Base-by-base conservation (phyloP, 2,113 vertebrate species). In the Hyperoodon ampullatus region DNA sequence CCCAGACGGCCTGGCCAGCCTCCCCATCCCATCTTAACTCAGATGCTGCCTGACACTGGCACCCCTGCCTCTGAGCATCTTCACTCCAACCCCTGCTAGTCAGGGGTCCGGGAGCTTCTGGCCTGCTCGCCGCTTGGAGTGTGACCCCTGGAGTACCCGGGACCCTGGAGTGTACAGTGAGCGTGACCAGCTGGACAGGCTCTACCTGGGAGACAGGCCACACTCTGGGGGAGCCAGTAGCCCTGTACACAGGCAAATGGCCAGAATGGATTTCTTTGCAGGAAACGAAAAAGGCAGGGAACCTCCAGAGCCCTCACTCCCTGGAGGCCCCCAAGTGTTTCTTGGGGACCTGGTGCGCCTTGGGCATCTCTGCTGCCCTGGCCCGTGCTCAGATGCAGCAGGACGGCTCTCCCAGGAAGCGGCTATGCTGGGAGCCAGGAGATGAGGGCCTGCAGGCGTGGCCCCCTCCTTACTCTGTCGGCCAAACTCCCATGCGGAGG, bases 401-500 rank as follows among this genome's bases (percentile, higher is more conserved):
- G 88, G 61, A 65, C 8, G 18, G 28, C 55, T 5, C 5, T 42
- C 44, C n/a, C 26, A 13, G 74, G 60, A 19, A 39, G 86, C 5
- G 5, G 44, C 44, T 18, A 8, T 8, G 35, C 55, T 6, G 8
- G 28, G 53, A 63, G 71, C 35, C n/a, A 4, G 35, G 44, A 19
- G 30, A 44, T 11, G 1, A 28, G n/a, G 42, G 58, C 39, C 15
- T n/a, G 16, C 55, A 53, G 0, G 18, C 1, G 0, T 0, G 5
- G 53, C 8, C 4, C 63, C 70, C 77, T 23, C 8, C 60, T 44
- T 1, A 35, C 23, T 12, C 28, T 8, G 3, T 15, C 33, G 11
- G 18, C 65, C 23, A 8, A 68, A 9, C 5, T 13, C 28, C 53
- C 39, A 23, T 1, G 3, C 58, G 4, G n/a, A 77, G 35, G 42